A percentile compares a stretch with the other conserved stretches of the same genome.
Evolutionary conservation across 2,113 vertebrate genomes (phyloP).

Genomic region (Chrysemys picta): DNA sequence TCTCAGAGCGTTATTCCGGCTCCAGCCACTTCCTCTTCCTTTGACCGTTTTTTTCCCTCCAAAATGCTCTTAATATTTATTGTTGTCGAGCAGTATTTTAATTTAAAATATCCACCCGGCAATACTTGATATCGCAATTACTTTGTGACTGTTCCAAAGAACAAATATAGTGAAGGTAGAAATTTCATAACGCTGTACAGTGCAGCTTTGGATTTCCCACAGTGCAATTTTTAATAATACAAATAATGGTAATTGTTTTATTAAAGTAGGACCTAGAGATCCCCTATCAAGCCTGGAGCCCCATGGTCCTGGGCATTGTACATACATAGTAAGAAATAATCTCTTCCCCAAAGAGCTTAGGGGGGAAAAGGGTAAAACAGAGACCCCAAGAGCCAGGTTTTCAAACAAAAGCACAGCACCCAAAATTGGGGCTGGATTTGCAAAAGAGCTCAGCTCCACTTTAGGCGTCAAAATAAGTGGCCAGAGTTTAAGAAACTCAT

Average conservation of each 20-base stretch:
- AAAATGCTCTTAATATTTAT: neutral
- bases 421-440: neutral
- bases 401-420: neutral
- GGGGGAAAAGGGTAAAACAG: neutral
- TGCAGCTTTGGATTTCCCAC: neutral
- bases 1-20: neutral
- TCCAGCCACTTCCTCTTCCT: conserved; percentile 14
- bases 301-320: neutral
- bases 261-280: neutral
- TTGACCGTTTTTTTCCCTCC: neutral
- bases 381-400: neutral
- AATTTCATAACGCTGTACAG: neutral
- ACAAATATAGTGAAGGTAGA: neutral
- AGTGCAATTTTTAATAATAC: neutral
- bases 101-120: neutral
- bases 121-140: neutral
- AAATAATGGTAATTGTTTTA: neutral
- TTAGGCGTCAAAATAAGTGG: neutral
- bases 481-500: neutral
- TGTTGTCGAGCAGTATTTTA: neutral
- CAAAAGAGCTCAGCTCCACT: neutral
- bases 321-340: neutral
- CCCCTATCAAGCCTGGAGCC: neutral
- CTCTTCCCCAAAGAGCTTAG: neutral
- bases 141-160: neutral